phyloP scores from a whole-genome alignment of 2,797 vertebrate species.

The Melanotaenia pygmaea region DNA sequence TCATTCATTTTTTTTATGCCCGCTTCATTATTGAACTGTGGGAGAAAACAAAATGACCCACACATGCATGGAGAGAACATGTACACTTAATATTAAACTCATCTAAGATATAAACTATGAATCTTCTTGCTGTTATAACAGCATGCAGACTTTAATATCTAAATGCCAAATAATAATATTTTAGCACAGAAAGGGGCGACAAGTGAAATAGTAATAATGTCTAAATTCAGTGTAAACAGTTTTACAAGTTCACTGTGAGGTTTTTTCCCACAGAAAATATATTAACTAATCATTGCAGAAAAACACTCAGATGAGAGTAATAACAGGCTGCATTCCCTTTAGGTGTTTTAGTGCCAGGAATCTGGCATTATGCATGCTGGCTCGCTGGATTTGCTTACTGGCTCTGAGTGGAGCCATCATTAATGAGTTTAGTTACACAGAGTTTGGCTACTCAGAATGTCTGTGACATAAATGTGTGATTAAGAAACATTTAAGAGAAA shows the following conservation, averaged over 20 bases:
- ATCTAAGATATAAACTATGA: not conserved
- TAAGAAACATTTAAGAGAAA: not conserved
- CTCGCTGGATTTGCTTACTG: constrained; percentile 17
- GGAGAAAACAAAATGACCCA: too few relatives aligned
- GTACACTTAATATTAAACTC: too few relatives aligned
- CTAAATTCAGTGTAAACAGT: not conserved
- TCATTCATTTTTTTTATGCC: too few relatives aligned
- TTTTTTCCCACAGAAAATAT: constrained; percentile 16
- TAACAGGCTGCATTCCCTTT: constrained; percentile 30
- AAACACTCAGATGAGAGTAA: constrained; percentile 25
- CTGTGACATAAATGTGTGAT: constrained; percentile 9
- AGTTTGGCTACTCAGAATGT: constrained; percentile 15
- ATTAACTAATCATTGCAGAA: constrained; percentile 10
- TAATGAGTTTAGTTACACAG: constrained; percentile 26
- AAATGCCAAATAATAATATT: constrained; percentile 9
- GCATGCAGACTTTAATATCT: not conserved
- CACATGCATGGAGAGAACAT: too few relatives aligned
- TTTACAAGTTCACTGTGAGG: not conserved
- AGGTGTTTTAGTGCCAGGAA: constrained; percentile 34
- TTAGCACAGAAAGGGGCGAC: not conserved
- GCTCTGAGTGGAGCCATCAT: constrained; percentile 13
- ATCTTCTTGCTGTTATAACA: not conserved
- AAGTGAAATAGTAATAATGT: not conserved
- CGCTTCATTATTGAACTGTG: too few relatives aligned
- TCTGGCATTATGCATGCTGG: constrained; percentile 14